A percentile compares a stretch with the other conserved stretches of the same genome.
These are phyloP conservation scores for Siderastrea radians DNA, from an alignment of 92 coral and sea anemone species.

Conservation along the genomic window DNA sequence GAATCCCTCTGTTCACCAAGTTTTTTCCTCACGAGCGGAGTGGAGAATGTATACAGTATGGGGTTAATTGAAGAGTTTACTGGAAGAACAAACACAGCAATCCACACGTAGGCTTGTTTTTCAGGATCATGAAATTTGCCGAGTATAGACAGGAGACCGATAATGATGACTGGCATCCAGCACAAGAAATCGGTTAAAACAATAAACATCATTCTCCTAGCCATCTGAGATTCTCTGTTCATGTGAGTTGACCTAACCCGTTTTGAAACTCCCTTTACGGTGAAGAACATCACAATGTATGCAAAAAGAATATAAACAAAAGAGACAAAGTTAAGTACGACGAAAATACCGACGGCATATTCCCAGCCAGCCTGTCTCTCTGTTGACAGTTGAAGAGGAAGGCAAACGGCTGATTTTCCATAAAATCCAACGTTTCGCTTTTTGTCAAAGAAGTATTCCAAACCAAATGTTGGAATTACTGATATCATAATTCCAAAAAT, in stretches of 20 bases:
- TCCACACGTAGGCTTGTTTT: constrained; percentile 88
- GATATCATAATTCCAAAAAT: constrained; percentile 64
- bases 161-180: constrained; percentile 96
- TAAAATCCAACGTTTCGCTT: constrained; percentile 69
- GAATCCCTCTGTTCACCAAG: not conserved
- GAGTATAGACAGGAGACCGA: constrained; percentile 77
- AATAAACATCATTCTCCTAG: constrained; percentile 82
- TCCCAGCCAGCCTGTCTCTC: constrained; percentile 87
- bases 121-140: constrained; percentile 86
- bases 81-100: constrained; percentile 94
- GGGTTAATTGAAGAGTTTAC: constrained; percentile 92
- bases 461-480: constrained; percentile 58
- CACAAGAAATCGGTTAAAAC: constrained; percentile 87
- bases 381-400: constrained; percentile 84
- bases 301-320: constrained; percentile 82
- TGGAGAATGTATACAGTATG: constrained; percentile 88
- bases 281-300: constrained; percentile 77
- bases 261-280: constrained; percentile 62
- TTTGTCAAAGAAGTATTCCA: constrained; percentile 74
- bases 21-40: constrained; percentile 51
- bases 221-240: constrained; percentile 82
- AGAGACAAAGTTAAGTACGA: constrained; percentile 76
- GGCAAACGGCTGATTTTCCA: constrained; percentile 92
- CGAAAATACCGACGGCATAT: constrained; percentile 81
- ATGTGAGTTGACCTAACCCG: constrained; percentile 81